Conservation (phyloP, 2,113 vertebrate genomes). For the Pelusios castaneus region DNA sequence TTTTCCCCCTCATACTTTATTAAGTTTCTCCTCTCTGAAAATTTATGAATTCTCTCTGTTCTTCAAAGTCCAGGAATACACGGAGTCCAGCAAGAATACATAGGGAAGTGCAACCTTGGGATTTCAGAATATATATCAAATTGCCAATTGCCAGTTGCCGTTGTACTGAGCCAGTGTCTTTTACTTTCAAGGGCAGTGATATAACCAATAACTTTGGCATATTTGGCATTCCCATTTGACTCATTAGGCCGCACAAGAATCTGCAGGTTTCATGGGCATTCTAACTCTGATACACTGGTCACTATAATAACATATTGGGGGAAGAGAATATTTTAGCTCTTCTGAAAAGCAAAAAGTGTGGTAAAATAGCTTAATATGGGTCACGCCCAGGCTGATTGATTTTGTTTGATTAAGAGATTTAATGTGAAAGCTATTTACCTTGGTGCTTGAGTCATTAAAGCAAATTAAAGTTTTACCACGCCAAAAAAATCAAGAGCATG, state of each 20-base stretch:
- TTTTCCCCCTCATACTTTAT: not conserved
- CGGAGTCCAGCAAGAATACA: not conserved
- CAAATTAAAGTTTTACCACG: not conserved
- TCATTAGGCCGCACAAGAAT: not conserved
- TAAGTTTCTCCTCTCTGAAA: slow-evolving; percentile 1
- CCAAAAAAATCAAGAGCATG: not conserved
- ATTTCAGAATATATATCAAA: slow-evolving; percentile 17
- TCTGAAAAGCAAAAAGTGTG: not conserved
- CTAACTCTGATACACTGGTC: not conserved
- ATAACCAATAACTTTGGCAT: not conserved
- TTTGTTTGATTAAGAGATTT: not conserved
- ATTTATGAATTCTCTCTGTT: not conserved
- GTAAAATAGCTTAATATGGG: not conserved
- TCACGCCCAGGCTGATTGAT: not conserved
- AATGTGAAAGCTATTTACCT: not conserved
- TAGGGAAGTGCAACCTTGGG: not conserved
- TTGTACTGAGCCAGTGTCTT: not conserved
- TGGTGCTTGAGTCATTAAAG: not conserved
- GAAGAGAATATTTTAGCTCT: not conserved
- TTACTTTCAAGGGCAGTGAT: not conserved
- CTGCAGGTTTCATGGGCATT: not conserved
- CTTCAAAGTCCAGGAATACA: not conserved
- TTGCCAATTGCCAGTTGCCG: slow-evolving; percentile 35
- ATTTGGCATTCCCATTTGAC: not conserved
- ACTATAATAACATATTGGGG: not conserved